phyloP scores from a whole-genome alignment of 2,797 vertebrate genomes.

The Zenarchopterus dispar region DNA sequence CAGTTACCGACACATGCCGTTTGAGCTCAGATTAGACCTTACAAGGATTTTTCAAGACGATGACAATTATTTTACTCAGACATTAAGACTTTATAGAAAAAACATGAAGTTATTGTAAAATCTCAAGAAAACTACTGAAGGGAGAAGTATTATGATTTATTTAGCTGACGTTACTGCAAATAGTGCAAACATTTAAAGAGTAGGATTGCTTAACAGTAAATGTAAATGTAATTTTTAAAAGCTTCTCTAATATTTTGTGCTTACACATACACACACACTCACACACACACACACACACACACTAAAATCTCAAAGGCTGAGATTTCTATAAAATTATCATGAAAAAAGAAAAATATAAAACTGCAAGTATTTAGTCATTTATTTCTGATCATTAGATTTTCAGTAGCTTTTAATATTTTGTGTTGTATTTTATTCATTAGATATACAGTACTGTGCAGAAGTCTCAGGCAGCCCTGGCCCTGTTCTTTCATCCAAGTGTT shows the following conservation, averaged over 20 bases:
- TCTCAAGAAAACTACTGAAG: constrained; percentile 11
- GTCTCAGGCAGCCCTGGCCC: too few relatives aligned
- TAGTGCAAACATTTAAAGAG: constrained; percentile 12
- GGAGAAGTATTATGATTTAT: constrained; percentile 2
- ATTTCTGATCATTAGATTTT: constrained; percentile 11
- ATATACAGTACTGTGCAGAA: neutral
- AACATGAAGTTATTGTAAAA: neutral
- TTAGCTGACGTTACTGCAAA: constrained; percentile 13
- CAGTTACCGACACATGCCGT: neutral
- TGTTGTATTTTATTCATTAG: constrained; percentile 10
- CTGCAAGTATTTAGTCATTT: neutral
- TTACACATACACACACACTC: constrained; percentile 18
- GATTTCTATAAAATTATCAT: too few relatives aligned
- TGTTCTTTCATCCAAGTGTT: too few relatives aligned
- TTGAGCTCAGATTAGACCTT: constrained; percentile 4
- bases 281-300: constrained; percentile 16
- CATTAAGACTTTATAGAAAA: constrained; percentile 3
- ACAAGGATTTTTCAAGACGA: constrained; percentile 15
- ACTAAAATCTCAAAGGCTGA: constrained; percentile 17
- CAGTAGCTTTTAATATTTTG: neutral
- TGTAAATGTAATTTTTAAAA: constrained; percentile 7
- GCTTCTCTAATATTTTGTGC: constrained; percentile 20
- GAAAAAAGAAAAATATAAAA: constrained; percentile 8
- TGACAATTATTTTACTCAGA: constrained; percentile 4
- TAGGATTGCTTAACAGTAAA: neutral